Base-by-base conservation (phyloP, 2,113 vertebrate genomes). In the Urocynchramus pylzowi region DNA sequence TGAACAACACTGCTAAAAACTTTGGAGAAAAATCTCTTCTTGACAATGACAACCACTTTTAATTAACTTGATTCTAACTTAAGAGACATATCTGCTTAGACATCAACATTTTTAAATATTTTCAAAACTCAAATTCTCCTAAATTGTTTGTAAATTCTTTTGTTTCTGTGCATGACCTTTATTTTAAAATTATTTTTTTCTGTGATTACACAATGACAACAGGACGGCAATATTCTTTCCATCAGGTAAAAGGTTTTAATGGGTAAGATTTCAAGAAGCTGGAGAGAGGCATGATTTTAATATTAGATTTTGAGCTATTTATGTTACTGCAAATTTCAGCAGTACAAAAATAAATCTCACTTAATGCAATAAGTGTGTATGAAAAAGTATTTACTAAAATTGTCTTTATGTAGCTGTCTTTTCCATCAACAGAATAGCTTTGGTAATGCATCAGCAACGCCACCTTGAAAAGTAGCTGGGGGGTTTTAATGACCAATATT, bases 311-410 rank as follows among this genome's bases (percentile, higher is more conserved):
- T 63, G 60, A 93, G 61, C 26, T 83, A 84, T 93, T 95, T 94
- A 61, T 45, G 39, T 50, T 92, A 84, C 19, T 86, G 60, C 28
- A 90, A 74, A 82, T 86, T 93, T 94, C 82, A 90, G 78, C 41
- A 89, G 39, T 22, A 21, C 18, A 28, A 26, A 89, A 97, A 95
- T 91, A 96, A 96, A 97, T 92, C 90, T 94, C 68, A 73, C 33
- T 73, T 89, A 95, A 96, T 86, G 84, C 49, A 94, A 39, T 92
- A 77, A 92, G 21, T 65, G 71, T 10, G 1, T 35, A 83, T 65
- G 30, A 75, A 89, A 84, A 95, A 87, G 37, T 56, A 91, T 63
- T 95, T 92, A 92, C 85, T 96, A 89, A 96, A 96, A 86, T 93
- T 45, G 20, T 90, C 86, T 87, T 74, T 64, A 88, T 41, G 67